Evolutionary conservation across 2,113 vertebrate species (phyloP).

Genomic region (Hypanus sabinus): DNA sequence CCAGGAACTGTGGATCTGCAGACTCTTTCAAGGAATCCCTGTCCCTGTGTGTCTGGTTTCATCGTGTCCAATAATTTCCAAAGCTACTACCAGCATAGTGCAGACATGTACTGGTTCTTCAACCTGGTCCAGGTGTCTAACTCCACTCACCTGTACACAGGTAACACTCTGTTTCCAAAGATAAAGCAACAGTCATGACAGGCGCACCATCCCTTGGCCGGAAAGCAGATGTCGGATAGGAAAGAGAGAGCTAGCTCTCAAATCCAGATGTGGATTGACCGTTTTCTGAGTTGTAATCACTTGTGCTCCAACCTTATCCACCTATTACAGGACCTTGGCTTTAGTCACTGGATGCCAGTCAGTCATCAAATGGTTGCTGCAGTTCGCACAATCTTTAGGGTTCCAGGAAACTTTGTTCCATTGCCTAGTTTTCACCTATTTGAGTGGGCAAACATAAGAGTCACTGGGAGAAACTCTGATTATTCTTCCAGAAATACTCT

Average conservation of each 20-base stretch:
- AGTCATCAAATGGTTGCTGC: background rate
- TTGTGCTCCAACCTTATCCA: background rate
- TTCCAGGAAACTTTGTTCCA: background rate
- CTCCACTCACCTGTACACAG: background rate
- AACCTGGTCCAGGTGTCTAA: background rate
- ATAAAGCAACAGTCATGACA: background rate
- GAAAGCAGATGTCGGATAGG: background rate
- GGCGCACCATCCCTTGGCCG: background rate
- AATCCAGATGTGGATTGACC: background rate
- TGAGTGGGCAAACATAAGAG: too few species aligned
- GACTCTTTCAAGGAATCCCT: background rate
- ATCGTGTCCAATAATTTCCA: slow-evolving; percentile 12
- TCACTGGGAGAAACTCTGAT: background rate
- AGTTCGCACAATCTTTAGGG: background rate
- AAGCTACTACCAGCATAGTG: background rate
- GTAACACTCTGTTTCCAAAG: background rate
- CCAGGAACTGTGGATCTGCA: slow-evolving; percentile 12
- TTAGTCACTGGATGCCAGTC: background rate
- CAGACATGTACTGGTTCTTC: slow-evolving; percentile 33
- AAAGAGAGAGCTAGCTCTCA: background rate
- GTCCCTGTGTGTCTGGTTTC: slow-evolving; percentile 4
- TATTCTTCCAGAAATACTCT: background rate
- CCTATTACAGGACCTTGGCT: background rate
- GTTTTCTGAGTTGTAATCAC: background rate
- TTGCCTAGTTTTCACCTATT: background rate